phyloP scores from a whole-genome alignment of 2,113 vertebrate species.

The Panthera uncia region DNA sequence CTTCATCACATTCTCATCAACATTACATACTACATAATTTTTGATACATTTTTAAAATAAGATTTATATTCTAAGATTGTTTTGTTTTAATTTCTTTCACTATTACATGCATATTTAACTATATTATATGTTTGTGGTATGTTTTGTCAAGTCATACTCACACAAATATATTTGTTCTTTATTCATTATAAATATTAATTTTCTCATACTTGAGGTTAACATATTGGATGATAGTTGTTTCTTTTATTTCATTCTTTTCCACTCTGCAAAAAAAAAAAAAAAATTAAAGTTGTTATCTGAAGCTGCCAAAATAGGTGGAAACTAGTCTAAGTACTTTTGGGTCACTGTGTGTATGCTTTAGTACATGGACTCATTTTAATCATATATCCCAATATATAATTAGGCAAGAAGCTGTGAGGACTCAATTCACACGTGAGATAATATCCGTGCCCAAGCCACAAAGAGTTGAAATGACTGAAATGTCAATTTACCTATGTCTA shows the following conservation, averaged over 20 bases:
- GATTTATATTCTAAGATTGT: background rate
- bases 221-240: background rate
- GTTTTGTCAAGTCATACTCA: background rate
- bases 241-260: background rate
- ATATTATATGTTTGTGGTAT: background rate
- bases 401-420: background rate
- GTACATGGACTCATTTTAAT: background rate
- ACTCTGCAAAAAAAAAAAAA: background rate
- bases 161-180: background rate
- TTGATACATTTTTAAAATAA: background rate
- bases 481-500: slow-evolving; percentile 30
- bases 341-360: background rate
- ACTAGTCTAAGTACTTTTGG: background rate
- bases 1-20: background rate
- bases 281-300: background rate
- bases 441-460: background rate
- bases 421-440: background rate
- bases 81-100: background rate
- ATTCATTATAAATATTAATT: background rate
- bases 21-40: background rate
- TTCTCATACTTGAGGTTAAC: background rate
- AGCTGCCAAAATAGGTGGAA: background rate
- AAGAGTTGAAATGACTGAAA: slow-evolving; percentile 59
- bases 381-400: background rate
- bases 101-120: background rate